phyloP scores from a whole-genome alignment of 2,888 invertebrate species.

The Aphelenchoides bicaudatus region DNA sequence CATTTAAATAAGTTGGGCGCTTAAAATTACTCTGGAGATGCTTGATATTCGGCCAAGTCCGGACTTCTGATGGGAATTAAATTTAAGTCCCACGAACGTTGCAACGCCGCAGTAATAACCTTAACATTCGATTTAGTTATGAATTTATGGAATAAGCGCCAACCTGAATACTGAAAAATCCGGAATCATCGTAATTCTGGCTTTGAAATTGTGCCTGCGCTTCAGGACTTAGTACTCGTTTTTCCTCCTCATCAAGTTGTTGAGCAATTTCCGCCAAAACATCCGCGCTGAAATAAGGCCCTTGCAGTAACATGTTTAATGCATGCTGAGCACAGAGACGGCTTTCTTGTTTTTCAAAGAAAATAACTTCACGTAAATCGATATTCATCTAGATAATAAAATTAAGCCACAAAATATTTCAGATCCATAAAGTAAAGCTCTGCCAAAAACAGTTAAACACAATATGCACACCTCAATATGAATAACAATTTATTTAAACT shows the following conservation, averaged over 20 bases:
- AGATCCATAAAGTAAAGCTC: too few species aligned
- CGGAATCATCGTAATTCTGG: slow-evolving; percentile 65
- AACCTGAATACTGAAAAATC: slow-evolving; percentile 79
- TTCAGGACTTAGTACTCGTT: slow-evolving; percentile 26
- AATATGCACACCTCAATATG: too few species aligned
- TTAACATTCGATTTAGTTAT: slow-evolving; percentile 20
- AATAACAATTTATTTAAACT: too few species aligned
- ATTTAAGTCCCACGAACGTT: slow-evolving; percentile 70
- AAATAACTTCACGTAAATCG: too few species aligned
- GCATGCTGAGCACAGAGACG: slow-evolving; percentile 80
- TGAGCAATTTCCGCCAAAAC: slow-evolving; percentile 73
- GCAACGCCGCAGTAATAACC: slow-evolving; percentile 38
- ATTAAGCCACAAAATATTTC: too few species aligned
- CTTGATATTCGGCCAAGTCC: slow-evolving; percentile 64
- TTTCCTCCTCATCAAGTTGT: slow-evolving; percentile 66
- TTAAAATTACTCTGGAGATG: too few species aligned
- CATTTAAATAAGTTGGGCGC: too few species aligned
- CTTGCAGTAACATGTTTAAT: slow-evolving; percentile 75
- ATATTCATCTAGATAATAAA: too few species aligned
- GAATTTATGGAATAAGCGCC: slow-evolving; percentile 62
- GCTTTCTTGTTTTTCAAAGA: too few species aligned
- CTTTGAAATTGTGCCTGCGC: slow-evolving; percentile 22
- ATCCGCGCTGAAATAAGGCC: slow-evolving; percentile 72
- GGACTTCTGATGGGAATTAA: slow-evolving; percentile 70
- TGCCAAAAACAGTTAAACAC: slow-evolving; percentile 4